Evolutionary conservation across 1,140 invertebrate genomes (phyloP).

Genomic region (Eubasilissa regina): DNA sequence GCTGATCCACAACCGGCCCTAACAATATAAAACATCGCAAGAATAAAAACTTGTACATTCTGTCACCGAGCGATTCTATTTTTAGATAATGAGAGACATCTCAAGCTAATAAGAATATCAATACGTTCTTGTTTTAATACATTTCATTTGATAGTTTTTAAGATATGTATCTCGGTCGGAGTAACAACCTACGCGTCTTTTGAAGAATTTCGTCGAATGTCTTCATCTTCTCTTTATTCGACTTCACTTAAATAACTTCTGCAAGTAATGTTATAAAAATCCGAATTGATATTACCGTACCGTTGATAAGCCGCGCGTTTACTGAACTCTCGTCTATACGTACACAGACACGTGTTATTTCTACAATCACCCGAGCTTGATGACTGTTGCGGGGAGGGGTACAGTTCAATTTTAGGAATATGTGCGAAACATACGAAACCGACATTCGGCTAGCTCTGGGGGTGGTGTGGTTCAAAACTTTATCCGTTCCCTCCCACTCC

Average conservation of each 20-base stretch:
- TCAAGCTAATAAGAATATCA: no score
- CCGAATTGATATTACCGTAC: not conserved
- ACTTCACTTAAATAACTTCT: no score
- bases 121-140: no score
- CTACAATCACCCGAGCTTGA: conserved; percentile 37
- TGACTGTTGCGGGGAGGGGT: conserved; percentile 55
- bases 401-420: conserved; percentile 45
- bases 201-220: no score
- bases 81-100: no score
- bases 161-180: no score
- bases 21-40: no score
- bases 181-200: no score
- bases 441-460: conserved; percentile 25
- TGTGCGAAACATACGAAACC: conserved; percentile 44
- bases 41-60: no score
- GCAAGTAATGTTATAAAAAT: not conserved
- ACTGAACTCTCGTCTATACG: not conserved
- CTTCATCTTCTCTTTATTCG: not conserved
- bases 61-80: no score
- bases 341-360: not conserved
- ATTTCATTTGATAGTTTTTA: no score
- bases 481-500: not conserved
- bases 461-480: conserved; percentile 19
- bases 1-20: no score
- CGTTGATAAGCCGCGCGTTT: conserved; percentile 7